Evolutionary conservation across 1,140 invertebrate species (phyloP), one percentile per base, ranked within the genome.

Genomic region (Luehdorfia chinensis): DNA sequence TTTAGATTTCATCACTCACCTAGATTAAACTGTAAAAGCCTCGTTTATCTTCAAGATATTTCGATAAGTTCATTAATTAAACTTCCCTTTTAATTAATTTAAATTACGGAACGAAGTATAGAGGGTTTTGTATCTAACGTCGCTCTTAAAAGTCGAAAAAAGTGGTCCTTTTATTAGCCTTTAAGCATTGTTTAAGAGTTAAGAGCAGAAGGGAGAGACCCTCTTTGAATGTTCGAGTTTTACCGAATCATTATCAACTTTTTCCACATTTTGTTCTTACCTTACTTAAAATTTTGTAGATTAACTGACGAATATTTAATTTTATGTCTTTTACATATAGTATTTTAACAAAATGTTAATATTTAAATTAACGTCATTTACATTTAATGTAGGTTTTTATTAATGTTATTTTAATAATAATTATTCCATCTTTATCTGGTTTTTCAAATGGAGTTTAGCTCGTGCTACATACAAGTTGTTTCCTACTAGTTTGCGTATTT

Each of bases 121-220:
- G 45, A 25, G 45, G 37, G 50, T 31, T 43, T 46, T 55, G 50
- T 66, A 59, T 58, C 59, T 64, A 49, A 37, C 43, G 43, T 55
- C 47, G 53, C 55, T 60, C 58, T 69, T 49, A 59, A 74, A 65
- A 72, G 52, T 65, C 23, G 54, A 66, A 70, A 78, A 75, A 77
- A 75, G 64, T 58, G 67, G 68, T 71, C 60, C 67, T 73, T 80
- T 84, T 75, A 84, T 75, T 84, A 75, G 66, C 69, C 66, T 63
- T 64, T 77, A 71, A 84, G 74, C 56, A 75, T 75, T 80, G 75
- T 79, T 81, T 78, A 78, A 75, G 77, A 72, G 73, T 73, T 72
- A 53, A 65, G 61, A 66, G 62, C 52, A 41, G 47, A 61, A 66
- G 72, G 68, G 67, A 54, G 62, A 54, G 43, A 59, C 78, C 75